Base-by-base conservation (phyloP, 1,140 invertebrate genomes). In the Ips typographus region DNA sequence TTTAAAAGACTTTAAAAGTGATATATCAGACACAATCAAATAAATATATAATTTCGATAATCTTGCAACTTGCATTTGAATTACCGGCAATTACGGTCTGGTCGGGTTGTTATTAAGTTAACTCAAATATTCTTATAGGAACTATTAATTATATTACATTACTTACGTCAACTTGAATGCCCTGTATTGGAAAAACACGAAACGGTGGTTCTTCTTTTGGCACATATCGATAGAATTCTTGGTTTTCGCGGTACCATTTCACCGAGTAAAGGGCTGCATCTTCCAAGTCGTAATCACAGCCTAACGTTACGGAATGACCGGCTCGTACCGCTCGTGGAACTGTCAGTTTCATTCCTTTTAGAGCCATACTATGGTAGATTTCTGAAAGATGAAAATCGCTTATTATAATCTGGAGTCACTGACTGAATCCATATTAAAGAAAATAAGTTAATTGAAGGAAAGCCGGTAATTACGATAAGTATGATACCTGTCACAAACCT, bases 181-280 rank as follows among this genome's bases (percentile, higher is more conserved):
- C 90, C 1, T 87, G 85, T 39, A 88, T 78, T 1, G 87, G 85
- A 74, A 91, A 91, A 2, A 90, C 87, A 77, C 89, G 85, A 40
- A 87, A 88, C 1, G 87, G 86, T 2, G 88, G 89, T 77, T 85
- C 84, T 76, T 90, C 89, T 65, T 88, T 85, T 3, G 88, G 88
- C 73, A 89, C 87, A 75, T 85, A 91, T 71, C 89, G 82, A 80
- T 90, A 91, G 68, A 90, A 90, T 77, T 90, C 88, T 63, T 83
- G 81, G 71, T 85, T 84, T 44, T 88, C 89, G 70, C 89, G 86
- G 81, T 94, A 94, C 92, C 92, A 94, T 83, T 94, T 94, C 73
- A 94, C 90, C 68, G 90, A 88, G 81, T 94, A 94, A 63, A 94
- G 83, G 42, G 85, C 85, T 72, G 91, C 90, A 41, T 85, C 85